Base-by-base conservation (phyloP, 2,797 vertebrate genomes). In the Bryconaethiops microstoma region DNA sequence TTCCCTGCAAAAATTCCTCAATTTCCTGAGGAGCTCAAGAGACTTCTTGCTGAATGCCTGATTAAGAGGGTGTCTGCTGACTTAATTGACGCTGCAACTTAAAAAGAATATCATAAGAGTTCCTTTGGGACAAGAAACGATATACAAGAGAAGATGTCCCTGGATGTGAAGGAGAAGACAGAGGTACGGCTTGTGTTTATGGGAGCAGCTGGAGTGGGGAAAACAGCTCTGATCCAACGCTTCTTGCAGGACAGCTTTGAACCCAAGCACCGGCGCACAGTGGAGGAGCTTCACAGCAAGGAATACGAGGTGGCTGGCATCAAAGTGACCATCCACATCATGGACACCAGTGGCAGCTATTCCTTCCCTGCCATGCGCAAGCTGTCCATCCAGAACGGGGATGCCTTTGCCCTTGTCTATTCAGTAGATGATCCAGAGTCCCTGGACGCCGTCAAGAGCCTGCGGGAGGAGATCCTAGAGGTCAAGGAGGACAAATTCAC, bases 311-410 rank as follows among this genome's bases (percentile, higher is more conserved):
- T 96, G 25, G 92, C 92, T 0, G 96, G 96, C 70, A 85, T 92
- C 67, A 95, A 94, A 70, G 88, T 97, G 84, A 96, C 90, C 13
- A 89, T 98, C 63, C 95, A 97, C 87, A 96, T 98, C 88, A 90
- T 98, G 90, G 97, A 98, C 93, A 97, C 96, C 86, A 96, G 96
- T 0, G 96, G 97, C 54, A 98, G 97, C 88, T 98, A 97, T 90
- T 96, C 96, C 79, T 98, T 98, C 92, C 97, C 97, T 0, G 97
- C 97, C 82, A 97, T 97, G 96, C 93, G 96, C 77, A 96, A 96
- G 85, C 95, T 98, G 81, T 96, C 95, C 7, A 97, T 97, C 90
- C 95, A 95, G 87, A 96, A 93, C 89, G 95, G 96, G 0, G 96
- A 98, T 0, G 96, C 96, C 54, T 97, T 97, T 0, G 97, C 95